A percentile compares a stretch with the other conserved stretches of the same genome.
phyloP scores from a whole-genome alignment of 1,140 invertebrate genomes.

The Diorhabda carinulata region DNA sequence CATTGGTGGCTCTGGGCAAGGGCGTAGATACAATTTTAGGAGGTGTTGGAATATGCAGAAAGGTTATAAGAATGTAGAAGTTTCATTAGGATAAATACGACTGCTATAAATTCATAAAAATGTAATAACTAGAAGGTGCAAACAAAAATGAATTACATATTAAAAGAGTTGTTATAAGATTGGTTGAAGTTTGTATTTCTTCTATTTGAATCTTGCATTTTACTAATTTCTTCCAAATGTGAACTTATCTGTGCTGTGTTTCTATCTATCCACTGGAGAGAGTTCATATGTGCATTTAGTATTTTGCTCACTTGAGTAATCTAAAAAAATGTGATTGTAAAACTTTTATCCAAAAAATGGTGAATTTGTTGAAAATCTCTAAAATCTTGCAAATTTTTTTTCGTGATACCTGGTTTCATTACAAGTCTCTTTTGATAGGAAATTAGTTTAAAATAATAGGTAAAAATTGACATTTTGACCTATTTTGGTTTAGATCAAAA shows the following conservation, averaged over 20 bases:
- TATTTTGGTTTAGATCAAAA: too few species aligned
- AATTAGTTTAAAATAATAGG: too few species aligned
- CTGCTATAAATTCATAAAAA: not conserved
- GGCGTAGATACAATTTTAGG: too few species aligned
- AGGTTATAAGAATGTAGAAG: too few species aligned
- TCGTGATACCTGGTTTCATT: too few species aligned
- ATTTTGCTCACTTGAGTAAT: slow-evolving; percentile 90
- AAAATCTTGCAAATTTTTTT: too few species aligned
- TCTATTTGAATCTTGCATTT: slow-evolving; percentile 73
- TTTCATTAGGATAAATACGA: not conserved
- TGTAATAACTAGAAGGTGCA: not conserved
- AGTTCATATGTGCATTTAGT: slow-evolving; percentile 94
- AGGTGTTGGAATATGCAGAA: too few species aligned
- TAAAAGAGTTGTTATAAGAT: slow-evolving; percentile 21
- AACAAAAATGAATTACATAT: slow-evolving; percentile 17
- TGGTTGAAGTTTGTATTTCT: slow-evolving; percentile 33
- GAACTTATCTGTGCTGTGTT: slow-evolving; percentile 69
- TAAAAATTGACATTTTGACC: too few species aligned
- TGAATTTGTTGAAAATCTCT: too few species aligned
- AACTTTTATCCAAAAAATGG: too few species aligned
- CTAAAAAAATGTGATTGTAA: slow-evolving; percentile 49
- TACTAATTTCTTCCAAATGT: slow-evolving; percentile 77
- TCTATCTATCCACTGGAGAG: slow-evolving; percentile 87
- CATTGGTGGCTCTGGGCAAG: too few species aligned
- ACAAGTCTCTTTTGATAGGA: too few species aligned